Evolutionary conservation across 2,888 invertebrate species (phyloP).

Genomic region (Digitonthophagus gazella): DNA sequence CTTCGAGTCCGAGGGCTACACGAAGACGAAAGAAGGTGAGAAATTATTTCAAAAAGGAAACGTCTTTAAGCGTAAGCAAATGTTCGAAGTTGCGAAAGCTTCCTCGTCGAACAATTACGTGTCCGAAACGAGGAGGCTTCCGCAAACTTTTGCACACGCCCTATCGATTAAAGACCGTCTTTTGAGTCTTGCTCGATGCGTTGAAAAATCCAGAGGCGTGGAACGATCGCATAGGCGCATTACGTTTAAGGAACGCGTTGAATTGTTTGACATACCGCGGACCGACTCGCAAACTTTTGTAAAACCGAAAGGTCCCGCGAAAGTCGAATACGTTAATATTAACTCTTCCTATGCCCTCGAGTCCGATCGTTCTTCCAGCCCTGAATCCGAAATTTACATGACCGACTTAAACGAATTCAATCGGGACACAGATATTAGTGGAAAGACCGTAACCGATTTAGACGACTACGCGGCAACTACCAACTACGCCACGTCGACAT

Average conservation of each 20-base stretch:
- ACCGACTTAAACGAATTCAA: slow-evolving; percentile 47
- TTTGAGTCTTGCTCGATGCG: slow-evolving; percentile 66
- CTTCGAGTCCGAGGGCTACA: slow-evolving; percentile 69
- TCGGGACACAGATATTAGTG: slow-evolving; percentile 49
- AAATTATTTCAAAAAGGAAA: too few species aligned
- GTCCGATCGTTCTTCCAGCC: slow-evolving; percentile 52
- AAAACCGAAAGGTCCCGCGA: slow-evolving; percentile 29
- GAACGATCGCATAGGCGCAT: slow-evolving; percentile 29
- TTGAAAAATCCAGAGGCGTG: slow-evolving; percentile 52
- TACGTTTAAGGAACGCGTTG: slow-evolving; percentile 33
- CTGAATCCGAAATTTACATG: slow-evolving; percentile 56
- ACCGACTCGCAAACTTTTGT: slow-evolving; percentile 32
- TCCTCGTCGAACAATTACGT: background rate
- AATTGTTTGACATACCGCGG: too few species aligned
- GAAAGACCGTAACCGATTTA: slow-evolving; percentile 53
- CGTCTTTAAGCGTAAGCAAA: slow-evolving; percentile 76
- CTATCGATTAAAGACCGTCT: slow-evolving; percentile 73
- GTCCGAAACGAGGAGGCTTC: slow-evolving; percentile 54
- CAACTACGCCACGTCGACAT: slow-evolving; percentile 56
- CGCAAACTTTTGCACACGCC: slow-evolving; percentile 64
- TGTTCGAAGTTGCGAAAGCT: slow-evolving; percentile 72
- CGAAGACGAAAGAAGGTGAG: slow-evolving; percentile 45
- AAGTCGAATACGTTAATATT: slow-evolving; percentile 42
- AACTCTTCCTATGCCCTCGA: slow-evolving; percentile 35
- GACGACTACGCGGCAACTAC: slow-evolving; percentile 50